Evolutionary conservation across 2,888 invertebrate species (phyloP).

Genomic region (Drosophila falleni): DNA sequence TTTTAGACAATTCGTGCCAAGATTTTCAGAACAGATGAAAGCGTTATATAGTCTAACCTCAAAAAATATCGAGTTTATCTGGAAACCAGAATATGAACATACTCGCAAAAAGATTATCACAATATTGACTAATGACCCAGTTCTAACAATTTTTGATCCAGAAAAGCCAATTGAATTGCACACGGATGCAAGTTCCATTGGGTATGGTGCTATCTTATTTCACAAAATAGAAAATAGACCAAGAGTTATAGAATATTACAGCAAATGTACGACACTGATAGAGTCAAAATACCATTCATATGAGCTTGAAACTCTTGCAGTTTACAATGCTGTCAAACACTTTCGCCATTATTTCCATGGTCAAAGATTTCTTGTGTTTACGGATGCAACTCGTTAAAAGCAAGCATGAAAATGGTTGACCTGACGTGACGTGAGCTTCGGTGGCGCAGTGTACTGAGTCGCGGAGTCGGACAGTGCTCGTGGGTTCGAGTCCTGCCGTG

Average conservation of each 20-base stretch:
- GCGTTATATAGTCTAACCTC: slow-evolving; percentile 12
- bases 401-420: not conserved
- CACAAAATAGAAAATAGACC: slow-evolving; percentile 1
- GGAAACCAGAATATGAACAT: slow-evolving; percentile 8
- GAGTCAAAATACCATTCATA: slow-evolving; percentile 14
- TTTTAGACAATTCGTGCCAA: too few species aligned
- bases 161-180: not conserved
- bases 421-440: too few species aligned
- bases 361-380: slow-evolving; percentile 5
- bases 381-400: slow-evolving; percentile 7
- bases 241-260: slow-evolving; percentile 9
- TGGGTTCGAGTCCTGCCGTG: too few species aligned
- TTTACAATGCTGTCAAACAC: slow-evolving; percentile 4
- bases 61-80: slow-evolving; percentile 17
- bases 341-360: slow-evolving; percentile 8
- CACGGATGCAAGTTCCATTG: too few species aligned
- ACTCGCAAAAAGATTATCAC: slow-evolving; percentile 16
- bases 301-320: slow-evolving; percentile 6
- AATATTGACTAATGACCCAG: slow-evolving; percentile 19
- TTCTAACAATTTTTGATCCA: slow-evolving; percentile 25
- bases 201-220: slow-evolving; percentile 5
- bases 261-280: slow-evolving; percentile 1
- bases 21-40: slow-evolving; percentile 4
- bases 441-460: too few species aligned
- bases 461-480: too few species aligned